Conservation (phyloP, 2,797 vertebrate genomes). For the Cryptoprocta ferox region DNA sequence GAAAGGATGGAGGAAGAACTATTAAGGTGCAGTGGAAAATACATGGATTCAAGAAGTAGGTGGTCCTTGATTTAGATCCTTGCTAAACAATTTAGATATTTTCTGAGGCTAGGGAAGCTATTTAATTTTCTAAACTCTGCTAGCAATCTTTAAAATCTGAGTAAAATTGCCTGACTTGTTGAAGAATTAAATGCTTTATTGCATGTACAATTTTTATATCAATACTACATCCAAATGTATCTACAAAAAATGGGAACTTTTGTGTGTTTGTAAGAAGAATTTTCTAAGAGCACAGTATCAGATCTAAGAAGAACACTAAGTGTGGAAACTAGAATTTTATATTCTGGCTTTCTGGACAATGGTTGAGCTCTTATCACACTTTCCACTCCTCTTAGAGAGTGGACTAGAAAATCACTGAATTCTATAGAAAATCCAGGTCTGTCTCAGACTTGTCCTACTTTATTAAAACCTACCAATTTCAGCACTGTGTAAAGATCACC, state of each 20-base stretch:
- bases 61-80: not conserved
- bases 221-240: not conserved
- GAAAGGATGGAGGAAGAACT: not conserved
- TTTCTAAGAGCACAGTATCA: not conserved
- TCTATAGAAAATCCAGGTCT: not conserved
- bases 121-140: not conserved
- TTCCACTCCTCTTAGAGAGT: not conserved
- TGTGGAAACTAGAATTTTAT: not conserved
- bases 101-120: not conserved
- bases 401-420: not conserved
- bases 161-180: not conserved
- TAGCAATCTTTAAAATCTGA: not conserved
- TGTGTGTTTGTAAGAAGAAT: not conserved
- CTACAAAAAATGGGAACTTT: not conserved
- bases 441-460: not conserved
- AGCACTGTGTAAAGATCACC: not conserved
- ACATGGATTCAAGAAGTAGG: not conserved
- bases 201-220: not conserved
- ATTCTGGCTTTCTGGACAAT: not conserved
- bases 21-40: not conserved
- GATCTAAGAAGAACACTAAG: not conserved
- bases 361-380: not conserved
- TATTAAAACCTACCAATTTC: not conserved
- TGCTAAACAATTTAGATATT: not conserved
- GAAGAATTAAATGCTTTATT: not conserved